A percentile compares a stretch with the other conserved stretches of the same genome.
Evolutionary conservation across 1,140 invertebrate species (phyloP).

Genomic region (Drosophila setifemur): DNA sequence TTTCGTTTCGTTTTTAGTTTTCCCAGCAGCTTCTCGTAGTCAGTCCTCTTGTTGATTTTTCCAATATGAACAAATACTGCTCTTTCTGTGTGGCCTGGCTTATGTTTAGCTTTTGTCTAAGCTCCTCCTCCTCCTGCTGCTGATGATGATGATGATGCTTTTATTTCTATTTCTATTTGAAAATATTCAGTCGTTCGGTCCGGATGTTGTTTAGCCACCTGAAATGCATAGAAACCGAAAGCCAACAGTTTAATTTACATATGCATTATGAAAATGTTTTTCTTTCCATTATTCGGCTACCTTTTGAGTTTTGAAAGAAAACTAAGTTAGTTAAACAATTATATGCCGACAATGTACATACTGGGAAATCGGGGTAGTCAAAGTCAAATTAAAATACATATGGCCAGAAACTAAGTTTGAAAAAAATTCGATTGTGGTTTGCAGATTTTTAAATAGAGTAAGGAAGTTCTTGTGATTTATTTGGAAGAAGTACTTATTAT

Average conservation of each 20-base stretch:
- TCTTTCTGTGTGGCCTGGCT: not conserved
- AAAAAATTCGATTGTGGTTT: too few relatives aligned
- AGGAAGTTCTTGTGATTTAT: too few relatives aligned
- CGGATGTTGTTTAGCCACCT: conserved; percentile 40
- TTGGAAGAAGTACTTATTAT: too few relatives aligned
- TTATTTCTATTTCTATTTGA: conserved; percentile 22
- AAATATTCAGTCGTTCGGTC: conserved; percentile 12
- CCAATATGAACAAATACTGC: conserved; percentile 18
- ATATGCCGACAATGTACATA: not conserved
- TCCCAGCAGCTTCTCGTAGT: conserved; percentile 27
- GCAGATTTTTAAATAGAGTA: too few relatives aligned
- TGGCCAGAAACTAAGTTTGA: too few relatives aligned
- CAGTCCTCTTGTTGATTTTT: conserved; percentile 31
- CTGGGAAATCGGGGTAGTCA: not conserved
- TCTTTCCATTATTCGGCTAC: conserved; percentile 6
- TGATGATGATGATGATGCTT: conserved; percentile 2
- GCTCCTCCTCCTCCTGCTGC: too few relatives aligned
- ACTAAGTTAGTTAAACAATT: conserved; percentile 16
- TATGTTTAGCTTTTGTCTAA: conserved; percentile 34
- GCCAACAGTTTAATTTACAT: conserved; percentile 43
- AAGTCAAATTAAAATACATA: conserved; percentile 22
- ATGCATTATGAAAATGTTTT: conserved; percentile 39
- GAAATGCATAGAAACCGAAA: conserved; percentile 37
- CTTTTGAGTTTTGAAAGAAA: conserved; percentile 1
- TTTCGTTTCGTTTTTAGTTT: conserved; percentile 41